A percentile compares a stretch with the other conserved stretches of the same genome.
Conservation (phyloP, 2,113 vertebrate species). For the Oncorhynchus masou region DNA sequence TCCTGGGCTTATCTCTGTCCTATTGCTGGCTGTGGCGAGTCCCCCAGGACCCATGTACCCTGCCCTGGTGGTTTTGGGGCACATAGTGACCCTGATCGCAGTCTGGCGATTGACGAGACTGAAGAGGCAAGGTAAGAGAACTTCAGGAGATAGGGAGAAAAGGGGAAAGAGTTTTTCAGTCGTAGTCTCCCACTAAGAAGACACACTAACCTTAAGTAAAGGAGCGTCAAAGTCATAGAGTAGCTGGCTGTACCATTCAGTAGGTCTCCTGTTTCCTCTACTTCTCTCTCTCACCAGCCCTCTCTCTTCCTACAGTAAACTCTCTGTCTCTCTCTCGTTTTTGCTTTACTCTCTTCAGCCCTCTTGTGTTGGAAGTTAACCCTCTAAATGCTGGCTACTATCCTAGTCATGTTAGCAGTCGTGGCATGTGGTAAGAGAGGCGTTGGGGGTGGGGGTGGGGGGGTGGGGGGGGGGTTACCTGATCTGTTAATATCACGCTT, state of each 20-base stretch:
- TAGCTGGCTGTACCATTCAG: not conserved
- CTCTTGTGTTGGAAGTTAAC: slow-evolving; percentile 8
- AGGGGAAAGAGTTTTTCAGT: not conserved
- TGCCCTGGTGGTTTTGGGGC: slow-evolving; percentile 75
- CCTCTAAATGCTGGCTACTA: slow-evolving; percentile 3
- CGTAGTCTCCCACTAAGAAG: not conserved
- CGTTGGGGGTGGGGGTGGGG: not conserved
- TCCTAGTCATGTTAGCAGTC: not conserved
- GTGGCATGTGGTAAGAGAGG: not conserved
- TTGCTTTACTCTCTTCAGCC: not conserved
- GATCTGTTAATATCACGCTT: not conserved
- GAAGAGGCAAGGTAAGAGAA: slow-evolving; percentile 54
- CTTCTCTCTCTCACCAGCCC: not conserved
- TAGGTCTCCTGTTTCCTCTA: not conserved
- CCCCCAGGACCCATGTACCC: slow-evolving; percentile 69
- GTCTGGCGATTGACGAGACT: slow-evolving; percentile 69
- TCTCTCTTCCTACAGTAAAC: not conserved
- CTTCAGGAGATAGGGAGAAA: not conserved
- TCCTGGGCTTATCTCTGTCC: slow-evolving; percentile 38
- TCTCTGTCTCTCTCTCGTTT: not conserved
- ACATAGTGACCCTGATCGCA: slow-evolving; percentile 68
- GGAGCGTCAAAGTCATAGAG: not conserved
- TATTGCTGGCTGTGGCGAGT: slow-evolving; percentile 57
- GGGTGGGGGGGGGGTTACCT: not conserved
- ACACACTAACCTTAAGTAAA: not conserved